Percentiles rank a stretch among this genome's conserved stretches.
Evolutionary conservation across 2,888 invertebrate genomes (phyloP).

Genomic region (Meloe dianella): DNA sequence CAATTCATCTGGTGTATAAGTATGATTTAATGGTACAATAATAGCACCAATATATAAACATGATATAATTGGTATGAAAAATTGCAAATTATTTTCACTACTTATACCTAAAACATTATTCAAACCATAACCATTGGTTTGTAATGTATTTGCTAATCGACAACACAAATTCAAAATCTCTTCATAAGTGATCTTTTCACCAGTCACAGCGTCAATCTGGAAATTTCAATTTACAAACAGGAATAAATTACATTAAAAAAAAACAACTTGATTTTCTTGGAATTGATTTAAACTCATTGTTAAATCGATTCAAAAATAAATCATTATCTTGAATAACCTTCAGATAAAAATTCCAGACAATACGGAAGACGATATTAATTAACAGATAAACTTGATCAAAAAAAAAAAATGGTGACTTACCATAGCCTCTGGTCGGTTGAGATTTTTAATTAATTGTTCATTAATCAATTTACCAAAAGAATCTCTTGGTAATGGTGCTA

Average conservation of each 20-base stretch:
- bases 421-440: conserved; percentile 23
- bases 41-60: conserved; percentile 41
- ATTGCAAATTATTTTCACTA: conserved; percentile 41
- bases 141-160: conserved; percentile 37
- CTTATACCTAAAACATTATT: conserved; percentile 39
- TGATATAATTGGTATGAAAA: conserved; percentile 39
- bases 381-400: conserved; percentile 1
- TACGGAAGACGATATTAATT: not conserved
- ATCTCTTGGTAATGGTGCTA: conserved; percentile 27
- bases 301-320: no score
- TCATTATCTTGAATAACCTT: not conserved
- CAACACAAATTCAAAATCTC: conserved; percentile 36
- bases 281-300: not conserved
- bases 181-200: conserved; percentile 33
- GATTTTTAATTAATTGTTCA: conserved; percentile 29
- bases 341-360: not conserved
- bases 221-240: no score
- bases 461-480: conserved; percentile 36
- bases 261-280: not conserved
- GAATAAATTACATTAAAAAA: no score
- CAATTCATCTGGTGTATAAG: conserved; percentile 39
- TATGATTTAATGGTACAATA: conserved; percentile 40
- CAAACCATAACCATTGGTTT: conserved; percentile 32
- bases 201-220: conserved; percentile 43
- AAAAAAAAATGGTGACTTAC: conserved; percentile 23